Percentiles rank a stretch among this genome's conserved stretches.
Evolutionary conservation across 2,797 vertebrate genomes (phyloP).

Genomic region (Triplophysa yarkandensis): DNA sequence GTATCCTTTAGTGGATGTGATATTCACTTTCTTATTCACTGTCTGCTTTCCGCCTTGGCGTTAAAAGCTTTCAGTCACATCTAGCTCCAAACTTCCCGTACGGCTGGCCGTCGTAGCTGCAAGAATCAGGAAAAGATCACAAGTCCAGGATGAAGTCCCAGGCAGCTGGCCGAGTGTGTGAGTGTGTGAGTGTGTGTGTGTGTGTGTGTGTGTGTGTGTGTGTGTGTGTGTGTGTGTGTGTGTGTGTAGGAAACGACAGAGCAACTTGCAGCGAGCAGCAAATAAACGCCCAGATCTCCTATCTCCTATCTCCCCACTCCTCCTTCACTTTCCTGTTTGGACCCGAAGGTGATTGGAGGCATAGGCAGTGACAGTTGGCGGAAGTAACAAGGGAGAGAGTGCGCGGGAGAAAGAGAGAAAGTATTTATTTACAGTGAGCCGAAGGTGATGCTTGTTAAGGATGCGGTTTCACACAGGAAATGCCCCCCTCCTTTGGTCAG

Average conservation of each 20-base stretch:
- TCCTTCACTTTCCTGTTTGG: conserved; percentile 88
- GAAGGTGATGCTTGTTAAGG: conserved; percentile 94
- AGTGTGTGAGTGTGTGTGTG: too few relatives aligned
- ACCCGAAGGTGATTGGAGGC: conserved; percentile 98
- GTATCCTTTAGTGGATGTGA: background rate
- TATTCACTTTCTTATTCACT: conserved; percentile 30
- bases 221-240: conserved; percentile 36
- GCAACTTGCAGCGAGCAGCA: conserved; percentile 90
- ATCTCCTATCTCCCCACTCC: conserved; percentile 92
- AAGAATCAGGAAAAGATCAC: conserved; percentile 91
- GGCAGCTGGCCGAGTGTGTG: conserved; percentile 84
- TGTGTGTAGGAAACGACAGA: conserved; percentile 66
- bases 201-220: conserved; percentile 37
- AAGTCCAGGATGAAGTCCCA: conserved; percentile 82
- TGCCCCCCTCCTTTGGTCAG: conserved; percentile 81
- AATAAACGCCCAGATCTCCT: conserved; percentile 95
- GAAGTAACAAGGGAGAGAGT: conserved; percentile 82
- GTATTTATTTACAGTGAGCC: conserved; percentile 99
- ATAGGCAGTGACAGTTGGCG: conserved; percentile 96
- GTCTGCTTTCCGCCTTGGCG: conserved; percentile 18
- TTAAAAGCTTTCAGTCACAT: conserved; percentile 67
- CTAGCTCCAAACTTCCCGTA: conserved; percentile 69
- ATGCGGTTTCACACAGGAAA: conserved; percentile 99
- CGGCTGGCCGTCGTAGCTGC: conserved; percentile 76
- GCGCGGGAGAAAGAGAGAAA: conserved; percentile 63